Evolutionary conservation across 2,888 invertebrate species (phyloP).

Genomic region (Lasioglossum figueresi): DNA sequence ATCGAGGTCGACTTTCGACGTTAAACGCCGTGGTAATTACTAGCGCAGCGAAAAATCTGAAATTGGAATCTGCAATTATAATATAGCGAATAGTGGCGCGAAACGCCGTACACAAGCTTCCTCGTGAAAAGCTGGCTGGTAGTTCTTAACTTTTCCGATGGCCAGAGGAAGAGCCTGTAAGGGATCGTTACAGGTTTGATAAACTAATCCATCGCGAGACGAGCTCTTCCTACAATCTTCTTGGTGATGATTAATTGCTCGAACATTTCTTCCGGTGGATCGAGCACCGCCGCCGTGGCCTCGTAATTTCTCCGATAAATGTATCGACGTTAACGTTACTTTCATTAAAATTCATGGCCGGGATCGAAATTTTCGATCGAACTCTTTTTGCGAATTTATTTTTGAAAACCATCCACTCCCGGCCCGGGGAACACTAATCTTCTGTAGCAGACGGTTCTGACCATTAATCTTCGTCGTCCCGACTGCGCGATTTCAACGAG

Average conservation of each 20-base stretch:
- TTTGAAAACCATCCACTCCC: background rate
- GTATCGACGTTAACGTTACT: slow-evolving; percentile 1
- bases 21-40: background rate
- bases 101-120: background rate
- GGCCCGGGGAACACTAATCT: slow-evolving; percentile 10
- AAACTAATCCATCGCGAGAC: slow-evolving; percentile 23
- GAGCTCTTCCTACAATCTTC: slow-evolving; percentile 22
- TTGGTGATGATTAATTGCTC: slow-evolving; percentile 14
- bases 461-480: slow-evolving; percentile 54
- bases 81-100: background rate
- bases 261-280: slow-evolving; percentile 7
- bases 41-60: background rate
- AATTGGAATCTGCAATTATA: background rate
- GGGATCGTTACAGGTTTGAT: slow-evolving; percentile 19
- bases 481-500: background rate
- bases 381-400: background rate
- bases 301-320: slow-evolving; percentile 20
- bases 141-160: slow-evolving; percentile 10
- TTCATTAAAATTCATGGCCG: slow-evolving; percentile 8
- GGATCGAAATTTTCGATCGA: slow-evolving; percentile 4
- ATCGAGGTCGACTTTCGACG: background rate
- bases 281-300: background rate
- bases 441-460: slow-evolving; percentile 12
- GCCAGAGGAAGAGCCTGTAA: background rate
- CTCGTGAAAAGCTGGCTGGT: background rate